Base-by-base conservation (phyloP, 2,113 vertebrate species). In the Microtus oregoni region DNA sequence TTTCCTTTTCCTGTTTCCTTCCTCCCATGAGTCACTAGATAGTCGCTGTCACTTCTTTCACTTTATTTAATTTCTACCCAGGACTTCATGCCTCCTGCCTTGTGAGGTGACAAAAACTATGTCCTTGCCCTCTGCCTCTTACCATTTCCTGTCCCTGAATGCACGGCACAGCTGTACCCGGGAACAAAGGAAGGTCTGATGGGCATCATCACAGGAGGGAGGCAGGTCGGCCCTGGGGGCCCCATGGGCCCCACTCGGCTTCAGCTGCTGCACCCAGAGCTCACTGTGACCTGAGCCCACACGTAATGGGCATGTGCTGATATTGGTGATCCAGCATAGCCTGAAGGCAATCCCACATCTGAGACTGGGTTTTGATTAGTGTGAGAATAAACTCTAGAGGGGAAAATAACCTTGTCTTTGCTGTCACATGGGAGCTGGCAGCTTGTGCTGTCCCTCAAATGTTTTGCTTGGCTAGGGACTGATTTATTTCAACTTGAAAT, bases 271-370 rank as follows among this genome's bases (percentile, higher is more conserved):
- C 4, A 7, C 50, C 38, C 85, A 10, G 12, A 58, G n/a, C 28
- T 76, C 58, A 11, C 30, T 2, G 0, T 41, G 24, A 1, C 35
- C 65, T 50, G 63, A 4, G 9, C 63, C 67, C 41, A 58, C 2
- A 3, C 13, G 38, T 19, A 7, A 0, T 19, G 8, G 28, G 5
- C 38, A n/a, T 2, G 22, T 1, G 1, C 4, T 22, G 5, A 4
- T 8, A 9, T 0, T 22, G 61, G 35, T 14, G 0, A 70, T 14
- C 14, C 4, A 0, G 19, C 0, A 1, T 0, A 5, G 52, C 26
- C 1, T 7, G 2, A 7, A 1, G 2, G 22, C 26, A 0, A 8
- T 7, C 7, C n/a, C 50, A 15, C 41, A 7, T 26, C 83, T 86
- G 5, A 30, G 44, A 4, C 58, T 11, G 19, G 10, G 28, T 11